Evolutionary conservation across 2,797 vertebrate genomes (phyloP), one percentile per base, ranked within the genome.

Genomic region (Acipenser transmontanus): DNA sequence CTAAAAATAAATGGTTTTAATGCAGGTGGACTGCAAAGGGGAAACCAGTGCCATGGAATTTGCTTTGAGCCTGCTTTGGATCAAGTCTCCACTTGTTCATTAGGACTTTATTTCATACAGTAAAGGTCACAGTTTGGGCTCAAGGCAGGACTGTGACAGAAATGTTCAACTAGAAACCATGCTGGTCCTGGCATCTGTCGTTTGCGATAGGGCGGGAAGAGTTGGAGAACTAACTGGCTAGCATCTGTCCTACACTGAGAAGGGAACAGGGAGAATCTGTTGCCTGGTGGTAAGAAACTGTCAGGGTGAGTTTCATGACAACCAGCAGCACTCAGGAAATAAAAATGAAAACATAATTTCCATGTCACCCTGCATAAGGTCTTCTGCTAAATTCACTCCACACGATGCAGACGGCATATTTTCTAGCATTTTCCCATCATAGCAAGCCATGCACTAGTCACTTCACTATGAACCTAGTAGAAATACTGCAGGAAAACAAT

Each of bases 331-430:
- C 85, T 90, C 86, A 81, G 79, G 81, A 91, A 91, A 91, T 88
- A 85, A 92, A 94, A 93, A 93, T 81, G 89, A 89, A 93, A 93
- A 90, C 91, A 93, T 93, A 93, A 95, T 93, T 92, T 92, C 83
- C 85, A 84, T 71, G 88, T 93, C 94, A 92, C 85, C 84, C 88
- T 82, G 73, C 74, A 88, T 94, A 91, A 92, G 84, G 84, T 75
- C 88, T 77, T 73, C 80, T 76, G 78, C 77, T 69, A 75, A 66
- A 82, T 72, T 68, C 71, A 71, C 73, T 78, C 78, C 75, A 65
- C 76, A 74, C 84, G 79, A 82, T 74, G 78, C 78, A 83, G 86
- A 88, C 73, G 89, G 84, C 78, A 66, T 76, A 81, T 73, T 81
- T 74, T 69, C 70, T 74, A 78, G 87, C 82, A 78, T 80, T 69